Conservation (phyloP, 2,797 vertebrate species). For the Dryobates pubescens region DNA sequence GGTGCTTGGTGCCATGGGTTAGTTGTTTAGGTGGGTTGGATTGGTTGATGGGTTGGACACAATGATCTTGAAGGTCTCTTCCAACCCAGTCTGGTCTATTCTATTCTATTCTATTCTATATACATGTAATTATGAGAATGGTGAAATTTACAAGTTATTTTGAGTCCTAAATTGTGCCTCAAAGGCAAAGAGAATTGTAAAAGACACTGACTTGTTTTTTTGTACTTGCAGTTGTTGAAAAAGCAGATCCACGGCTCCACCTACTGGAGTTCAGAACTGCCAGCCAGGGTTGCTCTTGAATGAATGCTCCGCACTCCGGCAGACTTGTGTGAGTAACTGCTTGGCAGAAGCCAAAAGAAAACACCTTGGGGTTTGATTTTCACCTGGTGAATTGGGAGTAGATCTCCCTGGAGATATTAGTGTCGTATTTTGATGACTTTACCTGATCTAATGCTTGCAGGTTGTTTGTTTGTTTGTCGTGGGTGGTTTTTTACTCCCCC, state of each 20-base stretch:
- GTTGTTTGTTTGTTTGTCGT: no score
- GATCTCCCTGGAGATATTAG: neutral
- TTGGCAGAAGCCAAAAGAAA: neutral
- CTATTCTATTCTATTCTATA: no score
- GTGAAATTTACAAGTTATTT: neutral
- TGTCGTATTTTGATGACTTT: neutral
- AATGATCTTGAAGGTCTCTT: no score
- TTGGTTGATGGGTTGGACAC: no score
- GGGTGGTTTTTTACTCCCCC: no score
- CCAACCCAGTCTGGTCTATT: no score
- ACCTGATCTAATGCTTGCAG: neutral
- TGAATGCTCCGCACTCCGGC: accelerated
- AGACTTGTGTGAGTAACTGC: neutral
- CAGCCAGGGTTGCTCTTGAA: neutral
- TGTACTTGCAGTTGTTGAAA: neutral
- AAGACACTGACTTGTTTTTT: neutral
- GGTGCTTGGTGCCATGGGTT: no score
- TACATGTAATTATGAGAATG: neutral
- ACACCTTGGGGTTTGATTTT: neutral
- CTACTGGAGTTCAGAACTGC: slow-evolving; percentile 24
- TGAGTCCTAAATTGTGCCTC: neutral
- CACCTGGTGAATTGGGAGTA: neutral
- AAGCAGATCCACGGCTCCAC: slow-evolving; percentile 36
- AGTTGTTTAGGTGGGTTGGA: no score
- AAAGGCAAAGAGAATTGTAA: neutral